Base-by-base conservation (phyloP, 2,797 vertebrate genomes). In the Silurus lanzhouensis region DNA sequence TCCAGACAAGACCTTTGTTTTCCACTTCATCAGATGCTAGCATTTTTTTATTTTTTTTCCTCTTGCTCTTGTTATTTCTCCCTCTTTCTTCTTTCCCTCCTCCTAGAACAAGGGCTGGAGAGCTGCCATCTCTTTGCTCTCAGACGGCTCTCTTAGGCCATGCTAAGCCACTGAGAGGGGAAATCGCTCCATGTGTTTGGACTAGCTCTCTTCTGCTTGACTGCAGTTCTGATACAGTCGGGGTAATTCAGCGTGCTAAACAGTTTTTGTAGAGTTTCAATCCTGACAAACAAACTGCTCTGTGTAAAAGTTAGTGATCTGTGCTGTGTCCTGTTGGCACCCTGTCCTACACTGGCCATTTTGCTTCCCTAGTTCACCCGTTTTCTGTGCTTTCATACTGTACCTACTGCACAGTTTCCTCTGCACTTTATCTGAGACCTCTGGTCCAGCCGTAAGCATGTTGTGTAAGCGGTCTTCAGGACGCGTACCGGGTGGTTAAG, bases 21-120 rank as follows among this genome's bases (percentile, higher is more conserved):
- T 90, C 88, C 89, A 89, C 87, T 87, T 89, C 87, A 90, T 90
- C 89, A 86, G 86, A 91, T 88, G 88, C 84, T 81, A 82, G 87
- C 83, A 83, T 76, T 68, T 4, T 80, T 83, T 84, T 85, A 1
- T 72, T 79, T 31, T 38, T 5, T 38, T 38, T 38, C 38, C 38
- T 38, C 12, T 10, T 12, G 10, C 14, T 52, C 48, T 52, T 10
- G 48, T 52, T 52, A 8, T 52, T 52, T 52, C 48, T 52, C 22
- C 68, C 60, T 19, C 46, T 86, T 86, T 85, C 77, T 82, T 46
- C 64, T 75, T 72, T 67, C 83, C 75, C 75, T 87, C 85, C 84
- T 88, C 71, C 61, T 70, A 83, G 83, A 88, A 85, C 84, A 88
- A 87, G 74, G 55, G 75, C 70, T 89, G 89, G 87, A 88, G 79